Conservation (phyloP, 2,888 invertebrate genomes). For the Agapostemon virescens region DNA sequence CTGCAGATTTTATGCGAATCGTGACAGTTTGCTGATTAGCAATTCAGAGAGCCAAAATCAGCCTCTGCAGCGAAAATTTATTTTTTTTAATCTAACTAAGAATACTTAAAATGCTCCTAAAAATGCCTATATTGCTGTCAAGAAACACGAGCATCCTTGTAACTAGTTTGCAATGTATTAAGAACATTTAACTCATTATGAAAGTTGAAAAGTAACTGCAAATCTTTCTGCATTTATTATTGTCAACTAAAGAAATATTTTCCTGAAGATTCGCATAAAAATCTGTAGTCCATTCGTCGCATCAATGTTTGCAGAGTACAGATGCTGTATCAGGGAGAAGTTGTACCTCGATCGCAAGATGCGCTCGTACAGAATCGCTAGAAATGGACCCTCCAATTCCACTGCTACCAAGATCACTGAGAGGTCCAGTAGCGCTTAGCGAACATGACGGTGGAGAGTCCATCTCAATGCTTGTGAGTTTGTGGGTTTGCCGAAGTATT, state of each 20-base stretch:
- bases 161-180: too few relatives aligned
- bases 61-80: too few relatives aligned
- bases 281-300: not conserved
- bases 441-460: conserved; percentile 90
- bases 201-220: not conserved
- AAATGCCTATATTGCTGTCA: too few relatives aligned
- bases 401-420: conserved; percentile 89
- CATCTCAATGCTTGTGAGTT: conserved; percentile 80
- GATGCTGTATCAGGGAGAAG: not conserved
- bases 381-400: conserved; percentile 88
- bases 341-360: conserved; percentile 85
- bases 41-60: too few relatives aligned
- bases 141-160: too few relatives aligned
- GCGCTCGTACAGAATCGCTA: conserved; percentile 87
- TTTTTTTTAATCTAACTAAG: too few relatives aligned
- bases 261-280: not conserved
- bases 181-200: not conserved
- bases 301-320: not conserved
- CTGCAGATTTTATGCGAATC: not conserved
- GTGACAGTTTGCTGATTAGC: too few relatives aligned
- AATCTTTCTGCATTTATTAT: not conserved
- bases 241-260: not conserved
- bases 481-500: conserved; percentile 56
- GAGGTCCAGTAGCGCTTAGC: conserved; percentile 87
- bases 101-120: too few relatives aligned